These are phyloP conservation scores for Notocelia uddmanniana DNA, from an alignment of 2,888 invertebrate genomes.

Conservation along the genomic window DNA sequence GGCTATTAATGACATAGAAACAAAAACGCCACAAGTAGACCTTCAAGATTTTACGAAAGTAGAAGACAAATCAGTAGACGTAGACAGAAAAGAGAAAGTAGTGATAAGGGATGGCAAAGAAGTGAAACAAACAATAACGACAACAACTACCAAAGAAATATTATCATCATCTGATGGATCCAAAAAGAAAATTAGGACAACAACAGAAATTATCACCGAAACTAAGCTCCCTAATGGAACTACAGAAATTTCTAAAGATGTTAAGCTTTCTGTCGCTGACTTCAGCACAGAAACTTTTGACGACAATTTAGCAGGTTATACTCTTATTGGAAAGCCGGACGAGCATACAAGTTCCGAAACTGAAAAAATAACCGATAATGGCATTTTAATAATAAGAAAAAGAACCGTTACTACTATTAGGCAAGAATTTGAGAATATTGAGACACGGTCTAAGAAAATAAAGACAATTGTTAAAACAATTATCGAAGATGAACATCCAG, in stretches of 20 bases:
- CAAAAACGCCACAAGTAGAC: constrained; percentile 56
- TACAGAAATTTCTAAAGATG: constrained; percentile 75
- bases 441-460: constrained; percentile 65
- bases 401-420: constrained; percentile 69
- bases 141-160: constrained; percentile 75
- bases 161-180: constrained; percentile 60
- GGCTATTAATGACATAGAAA: constrained; percentile 67
- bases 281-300: constrained; percentile 65
- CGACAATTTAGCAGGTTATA: constrained; percentile 68
- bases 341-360: constrained; percentile 61
- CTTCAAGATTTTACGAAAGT: constrained; percentile 60
- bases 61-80: constrained; percentile 66
- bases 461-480: constrained; percentile 70
- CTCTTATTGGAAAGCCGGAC: constrained; percentile 63
- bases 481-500: constrained; percentile 75
- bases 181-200: constrained; percentile 73
- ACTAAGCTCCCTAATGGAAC: constrained; percentile 70
- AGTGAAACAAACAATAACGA: constrained; percentile 71
- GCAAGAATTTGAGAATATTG: constrained; percentile 70
- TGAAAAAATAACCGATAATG: constrained; percentile 66
- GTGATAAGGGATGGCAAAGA: constrained; percentile 64
- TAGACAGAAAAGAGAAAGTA: constrained; percentile 66
- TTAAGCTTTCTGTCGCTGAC: constrained; percentile 75
- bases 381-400: constrained; percentile 66
- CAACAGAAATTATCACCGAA: constrained; percentile 71